phyloP scores from a whole-genome alignment of 2,113 vertebrate species.

The Camelus bactrianus region DNA sequence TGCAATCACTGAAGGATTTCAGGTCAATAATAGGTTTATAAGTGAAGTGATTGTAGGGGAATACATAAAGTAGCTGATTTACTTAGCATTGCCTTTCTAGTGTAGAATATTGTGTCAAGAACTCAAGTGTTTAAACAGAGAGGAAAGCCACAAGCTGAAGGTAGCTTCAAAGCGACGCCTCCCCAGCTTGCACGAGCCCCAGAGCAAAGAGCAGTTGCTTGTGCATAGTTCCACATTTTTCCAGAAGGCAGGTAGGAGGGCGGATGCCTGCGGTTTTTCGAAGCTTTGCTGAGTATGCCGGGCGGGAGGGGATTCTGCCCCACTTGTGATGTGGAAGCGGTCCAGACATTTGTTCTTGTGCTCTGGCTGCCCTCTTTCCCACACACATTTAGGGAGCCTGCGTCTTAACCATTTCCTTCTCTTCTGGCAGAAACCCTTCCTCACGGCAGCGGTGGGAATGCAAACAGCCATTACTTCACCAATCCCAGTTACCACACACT shows the following conservation, averaged over 20 bases:
- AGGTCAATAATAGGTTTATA: background rate
- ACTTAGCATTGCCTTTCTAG: background rate
- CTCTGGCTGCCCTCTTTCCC: background rate
- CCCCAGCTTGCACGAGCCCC: background rate
- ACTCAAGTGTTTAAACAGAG: background rate
- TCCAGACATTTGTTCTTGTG: background rate
- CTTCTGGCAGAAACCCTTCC: slow-evolving; percentile 90
- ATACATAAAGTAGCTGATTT: background rate
- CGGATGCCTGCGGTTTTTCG: background rate
- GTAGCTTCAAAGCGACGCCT: background rate
- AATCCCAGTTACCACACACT: slow-evolving; percentile 98
- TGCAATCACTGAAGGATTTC: slow-evolving; percentile 1
- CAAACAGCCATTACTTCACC: slow-evolving; percentile 97
- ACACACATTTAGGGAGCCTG: background rate
- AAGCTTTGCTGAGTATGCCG: background rate
- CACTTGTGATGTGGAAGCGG: background rate
- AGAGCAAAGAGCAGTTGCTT: background rate
- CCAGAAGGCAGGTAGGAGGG: background rate
- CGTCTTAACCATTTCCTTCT: slow-evolving; percentile 6
- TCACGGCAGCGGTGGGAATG: slow-evolving; percentile 88
- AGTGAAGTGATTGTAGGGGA: background rate
- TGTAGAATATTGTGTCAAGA: background rate
- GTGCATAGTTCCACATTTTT: background rate
- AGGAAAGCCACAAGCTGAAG: background rate
- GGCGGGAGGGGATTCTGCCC: background rate